phyloP scores from a whole-genome alignment of 1,140 invertebrate genomes.

The Amphibalanus amphitrite region DNA sequence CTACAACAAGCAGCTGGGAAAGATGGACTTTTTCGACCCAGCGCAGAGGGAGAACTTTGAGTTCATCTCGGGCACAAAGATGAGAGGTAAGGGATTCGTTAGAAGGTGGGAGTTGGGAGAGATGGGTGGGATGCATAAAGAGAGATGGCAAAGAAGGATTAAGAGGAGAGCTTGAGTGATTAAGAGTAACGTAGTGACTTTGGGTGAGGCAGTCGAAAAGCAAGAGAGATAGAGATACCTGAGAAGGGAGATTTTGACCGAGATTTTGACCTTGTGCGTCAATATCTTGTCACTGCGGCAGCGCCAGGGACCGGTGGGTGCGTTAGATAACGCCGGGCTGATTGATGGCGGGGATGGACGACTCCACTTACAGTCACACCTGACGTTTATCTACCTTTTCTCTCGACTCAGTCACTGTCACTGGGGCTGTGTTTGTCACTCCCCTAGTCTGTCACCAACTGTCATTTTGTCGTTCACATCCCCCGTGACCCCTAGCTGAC shows the following conservation, averaged over 20 bases:
- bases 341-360: no score
- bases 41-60: constrained; percentile 76
- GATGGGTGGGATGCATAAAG: constrained; percentile 7
- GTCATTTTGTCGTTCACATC: no score
- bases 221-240: not conserved
- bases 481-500: not conserved
- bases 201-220: not conserved
- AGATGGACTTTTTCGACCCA: constrained; percentile 90
- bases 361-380: not conserved
- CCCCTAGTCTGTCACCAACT: no score
- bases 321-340: no score
- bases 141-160: constrained; percentile 7
- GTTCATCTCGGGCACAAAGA: constrained; percentile 95
- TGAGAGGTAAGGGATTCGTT: constrained; percentile 59
- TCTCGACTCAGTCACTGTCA: not conserved
- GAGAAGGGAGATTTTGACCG: not conserved
- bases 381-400: not conserved
- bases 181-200: not conserved
- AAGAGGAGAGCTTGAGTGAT: not conserved
- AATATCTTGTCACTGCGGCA: no score
- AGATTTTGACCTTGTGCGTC: not conserved
- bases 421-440: no score
- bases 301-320: no score
- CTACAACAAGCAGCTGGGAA: constrained; percentile 63
- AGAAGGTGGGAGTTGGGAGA: no score